Evolutionary conservation across 2,888 invertebrate species (phyloP).

Genomic region (Zygogramma bicolorata): DNA sequence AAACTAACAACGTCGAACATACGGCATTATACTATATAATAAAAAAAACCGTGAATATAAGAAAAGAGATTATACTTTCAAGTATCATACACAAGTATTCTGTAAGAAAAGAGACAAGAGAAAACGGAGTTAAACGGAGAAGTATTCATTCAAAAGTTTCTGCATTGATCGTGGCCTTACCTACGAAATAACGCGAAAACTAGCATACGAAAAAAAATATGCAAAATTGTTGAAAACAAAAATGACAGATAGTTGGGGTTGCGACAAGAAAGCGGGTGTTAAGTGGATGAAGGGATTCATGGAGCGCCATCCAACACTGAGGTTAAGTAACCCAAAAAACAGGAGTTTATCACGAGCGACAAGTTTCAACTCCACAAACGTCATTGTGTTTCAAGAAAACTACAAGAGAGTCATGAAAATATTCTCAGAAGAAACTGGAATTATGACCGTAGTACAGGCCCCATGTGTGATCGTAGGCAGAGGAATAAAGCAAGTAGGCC

Average conservation of each 20-base stretch:
- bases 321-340: conserved; percentile 50
- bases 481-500: not conserved
- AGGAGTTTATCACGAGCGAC: conserved; percentile 52
- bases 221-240: conserved; percentile 37
- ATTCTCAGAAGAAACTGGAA: not conserved
- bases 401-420: not conserved
- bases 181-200: conserved; percentile 40
- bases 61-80: not conserved
- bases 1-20: not conserved
- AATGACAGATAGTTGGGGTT: conserved; percentile 44
- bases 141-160: conserved; percentile 11
- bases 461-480: not conserved
- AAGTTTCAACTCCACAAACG: conserved; percentile 45
- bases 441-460: not conserved
- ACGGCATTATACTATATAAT: not conserved
- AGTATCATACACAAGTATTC: conserved; percentile 6
- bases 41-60: not conserved
- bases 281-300: conserved; percentile 52
- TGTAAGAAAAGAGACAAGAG: not conserved
- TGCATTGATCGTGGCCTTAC: conserved; percentile 37
- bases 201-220: conserved; percentile 49
- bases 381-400: not conserved
- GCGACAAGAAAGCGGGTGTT: conserved; percentile 44
- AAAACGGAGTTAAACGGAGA: not conserved
- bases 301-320: conserved; percentile 45